Evolutionary conservation across 2,888 invertebrate species (phyloP).

Genomic region (Desoria tigrina): DNA sequence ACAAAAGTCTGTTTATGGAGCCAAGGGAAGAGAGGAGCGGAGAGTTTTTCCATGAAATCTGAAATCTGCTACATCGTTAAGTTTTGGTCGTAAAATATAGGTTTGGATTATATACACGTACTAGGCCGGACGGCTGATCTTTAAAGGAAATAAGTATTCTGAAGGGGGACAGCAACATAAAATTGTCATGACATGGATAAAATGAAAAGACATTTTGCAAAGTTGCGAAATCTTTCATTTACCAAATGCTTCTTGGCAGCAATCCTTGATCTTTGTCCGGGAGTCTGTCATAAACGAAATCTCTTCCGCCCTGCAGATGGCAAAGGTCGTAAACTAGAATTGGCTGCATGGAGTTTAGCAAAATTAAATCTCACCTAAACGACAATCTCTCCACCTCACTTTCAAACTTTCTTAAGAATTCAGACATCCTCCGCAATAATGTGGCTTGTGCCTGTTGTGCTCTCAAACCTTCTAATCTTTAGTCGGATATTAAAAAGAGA

Average conservation of each 20-base stretch:
- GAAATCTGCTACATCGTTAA: slow-evolving; percentile 22
- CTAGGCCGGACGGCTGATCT: too few relatives aligned
- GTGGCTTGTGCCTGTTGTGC: neutral
- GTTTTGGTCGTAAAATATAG: slow-evolving; percentile 17
- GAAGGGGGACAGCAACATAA: slow-evolving; percentile 14
- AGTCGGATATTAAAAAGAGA: slow-evolving; percentile 21
- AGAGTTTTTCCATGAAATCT: slow-evolving; percentile 10
- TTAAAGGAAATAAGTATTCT: too few relatives aligned
- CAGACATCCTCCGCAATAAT: neutral
- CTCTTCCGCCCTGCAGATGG: slow-evolving; percentile 33
- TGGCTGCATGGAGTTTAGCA: slow-evolving; percentile 31
- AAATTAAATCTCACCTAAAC: slow-evolving; percentile 34
- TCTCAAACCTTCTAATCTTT: slow-evolving; percentile 1
- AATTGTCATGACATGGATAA: slow-evolving; percentile 22
- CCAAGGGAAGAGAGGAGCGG: neutral
- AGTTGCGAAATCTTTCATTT: slow-evolving; percentile 48
- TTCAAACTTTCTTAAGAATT: neutral
- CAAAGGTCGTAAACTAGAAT: slow-evolving; percentile 40
- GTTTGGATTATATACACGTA: slow-evolving; percentile 3
- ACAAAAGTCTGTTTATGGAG: slow-evolving; percentile 17
- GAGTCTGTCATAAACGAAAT: slow-evolving; percentile 39
- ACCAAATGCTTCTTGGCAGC: slow-evolving; percentile 23
- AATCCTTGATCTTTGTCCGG: slow-evolving; percentile 37
- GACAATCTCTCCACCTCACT: slow-evolving; percentile 1
- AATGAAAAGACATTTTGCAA: slow-evolving; percentile 41